A percentile compares a stretch with the other conserved stretches of the same genome.
Evolutionary conservation across 35 echinoderm and acorn worm genomes (phyloP).

Genomic region (Nesometra sesokonis): DNA sequence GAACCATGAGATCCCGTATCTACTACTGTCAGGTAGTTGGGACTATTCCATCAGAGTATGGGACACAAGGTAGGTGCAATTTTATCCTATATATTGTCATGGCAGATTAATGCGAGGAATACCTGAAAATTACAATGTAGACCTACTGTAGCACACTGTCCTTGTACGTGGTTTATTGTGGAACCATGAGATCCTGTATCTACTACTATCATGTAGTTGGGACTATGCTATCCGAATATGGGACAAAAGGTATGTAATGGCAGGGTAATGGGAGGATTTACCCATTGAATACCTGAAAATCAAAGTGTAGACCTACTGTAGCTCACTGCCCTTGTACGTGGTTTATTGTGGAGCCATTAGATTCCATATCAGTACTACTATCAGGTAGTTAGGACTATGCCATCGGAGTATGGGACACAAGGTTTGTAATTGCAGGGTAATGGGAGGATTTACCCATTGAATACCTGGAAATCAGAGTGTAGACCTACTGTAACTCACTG

Average conservation of each 20-base stretch:
- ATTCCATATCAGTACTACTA: slow-evolving; percentile 88
- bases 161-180: slow-evolving; percentile 79
- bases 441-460: no score
- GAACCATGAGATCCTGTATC: slow-evolving; percentile 93
- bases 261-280: no score
- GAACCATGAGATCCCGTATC: slow-evolving; percentile 94
- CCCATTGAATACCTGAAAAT: no score
- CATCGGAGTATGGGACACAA: slow-evolving; percentile 94
- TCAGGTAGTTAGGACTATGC: slow-evolving; percentile 97
- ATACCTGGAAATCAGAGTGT: no score
- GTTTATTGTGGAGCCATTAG: slow-evolving; percentile 88
- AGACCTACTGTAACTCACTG: no score
- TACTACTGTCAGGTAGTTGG: slow-evolving; percentile 92
- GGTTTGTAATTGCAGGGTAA: no score
- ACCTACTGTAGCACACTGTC: no score
- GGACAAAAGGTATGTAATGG: slow-evolving; percentile 84
- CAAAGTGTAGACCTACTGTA: no score
- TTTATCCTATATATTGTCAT: no score
- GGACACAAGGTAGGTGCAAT: slow-evolving; percentile 62
- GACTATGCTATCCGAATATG: slow-evolving; percentile 96
- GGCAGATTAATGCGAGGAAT: no score
- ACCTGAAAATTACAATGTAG: no score
- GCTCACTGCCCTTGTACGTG: slow-evolving; percentile 72
- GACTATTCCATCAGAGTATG: slow-evolving; percentile 96
- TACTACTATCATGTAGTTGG: slow-evolving; percentile 91